phyloP scores from a whole-genome alignment of 2,113 vertebrate genomes.

The Brachyistius frenatus region DNA sequence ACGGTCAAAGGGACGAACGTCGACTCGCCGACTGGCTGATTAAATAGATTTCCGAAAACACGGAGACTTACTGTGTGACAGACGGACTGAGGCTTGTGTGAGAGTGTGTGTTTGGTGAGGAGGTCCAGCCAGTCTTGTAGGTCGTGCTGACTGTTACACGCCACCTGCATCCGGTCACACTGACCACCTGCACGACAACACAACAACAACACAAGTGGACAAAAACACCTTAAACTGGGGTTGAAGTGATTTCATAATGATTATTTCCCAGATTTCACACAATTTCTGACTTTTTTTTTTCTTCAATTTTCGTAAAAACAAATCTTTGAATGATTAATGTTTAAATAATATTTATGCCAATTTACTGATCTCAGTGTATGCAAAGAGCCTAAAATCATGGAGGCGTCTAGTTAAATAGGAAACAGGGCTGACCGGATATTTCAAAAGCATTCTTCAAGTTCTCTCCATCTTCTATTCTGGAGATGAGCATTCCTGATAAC shows the following conservation, averaged over 20 bases:
- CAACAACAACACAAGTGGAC: neutral
- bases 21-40: neutral
- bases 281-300: no score
- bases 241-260: no score
- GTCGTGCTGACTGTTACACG: conserved; percentile 91
- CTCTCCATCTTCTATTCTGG: conserved; percentile 93
- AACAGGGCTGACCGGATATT: conserved; percentile 89
- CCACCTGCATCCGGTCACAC: conserved; percentile 93
- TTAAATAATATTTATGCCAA: no score
- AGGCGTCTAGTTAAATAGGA: neutral
- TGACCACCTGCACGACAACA: conserved; percentile 86
- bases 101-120: conserved; percentile 87
- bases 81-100: conserved; percentile 88
- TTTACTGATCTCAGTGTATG: no score
- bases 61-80: conserved; percentile 90
- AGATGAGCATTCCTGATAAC: conserved; percentile 92
- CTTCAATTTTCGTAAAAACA: no score
- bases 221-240: neutral
- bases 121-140: conserved; percentile 97
- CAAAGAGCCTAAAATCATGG: no score
- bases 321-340: no score
- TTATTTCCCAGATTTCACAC: no score
- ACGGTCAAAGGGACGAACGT: neutral
- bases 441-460: conserved; percentile 94
- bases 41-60: neutral